A percentile compares a stretch with the other conserved stretches of the same genome.
Conservation (phyloP, 2,113 vertebrate species). For the Anguilla japonica region DNA sequence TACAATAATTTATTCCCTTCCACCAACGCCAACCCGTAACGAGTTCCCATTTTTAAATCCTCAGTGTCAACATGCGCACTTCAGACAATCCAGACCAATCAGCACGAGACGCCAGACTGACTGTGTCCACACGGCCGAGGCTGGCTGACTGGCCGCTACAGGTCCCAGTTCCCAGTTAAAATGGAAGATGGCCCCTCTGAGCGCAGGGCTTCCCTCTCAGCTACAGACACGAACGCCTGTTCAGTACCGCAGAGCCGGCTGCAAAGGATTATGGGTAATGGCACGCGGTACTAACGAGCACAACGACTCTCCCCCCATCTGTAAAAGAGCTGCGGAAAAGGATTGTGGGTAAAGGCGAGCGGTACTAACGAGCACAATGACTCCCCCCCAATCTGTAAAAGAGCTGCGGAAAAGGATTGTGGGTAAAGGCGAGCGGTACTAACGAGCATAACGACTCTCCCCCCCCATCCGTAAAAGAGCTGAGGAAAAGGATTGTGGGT, state of each 20-base stretch:
- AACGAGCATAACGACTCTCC: background rate
- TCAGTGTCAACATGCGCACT: background rate
- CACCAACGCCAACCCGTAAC: background rate
- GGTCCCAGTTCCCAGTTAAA: background rate
- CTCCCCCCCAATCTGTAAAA: background rate
- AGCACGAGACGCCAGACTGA: background rate
- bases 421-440: background rate
- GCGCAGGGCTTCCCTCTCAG: background rate
- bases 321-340: background rate
- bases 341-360: background rate
- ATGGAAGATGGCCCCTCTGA: background rate
- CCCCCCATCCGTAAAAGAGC: background rate
- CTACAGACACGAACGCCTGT: background rate
- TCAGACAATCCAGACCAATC: background rate
- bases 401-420: background rate
- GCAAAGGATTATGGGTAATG: background rate
- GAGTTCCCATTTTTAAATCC: background rate
- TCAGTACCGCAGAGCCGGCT: background rate
- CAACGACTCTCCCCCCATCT: background rate
- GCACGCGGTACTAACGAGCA: background rate
- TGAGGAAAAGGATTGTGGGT: background rate
- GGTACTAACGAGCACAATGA: background rate
- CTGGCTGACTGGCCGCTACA: no score
- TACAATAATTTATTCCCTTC: constrained; percentile 10
- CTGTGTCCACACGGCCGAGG: background rate